These are phyloP conservation scores for Alviniconcha marisindica DNA, from an alignment of 1,140 invertebrate genomes.

Conservation along the genomic window DNA sequence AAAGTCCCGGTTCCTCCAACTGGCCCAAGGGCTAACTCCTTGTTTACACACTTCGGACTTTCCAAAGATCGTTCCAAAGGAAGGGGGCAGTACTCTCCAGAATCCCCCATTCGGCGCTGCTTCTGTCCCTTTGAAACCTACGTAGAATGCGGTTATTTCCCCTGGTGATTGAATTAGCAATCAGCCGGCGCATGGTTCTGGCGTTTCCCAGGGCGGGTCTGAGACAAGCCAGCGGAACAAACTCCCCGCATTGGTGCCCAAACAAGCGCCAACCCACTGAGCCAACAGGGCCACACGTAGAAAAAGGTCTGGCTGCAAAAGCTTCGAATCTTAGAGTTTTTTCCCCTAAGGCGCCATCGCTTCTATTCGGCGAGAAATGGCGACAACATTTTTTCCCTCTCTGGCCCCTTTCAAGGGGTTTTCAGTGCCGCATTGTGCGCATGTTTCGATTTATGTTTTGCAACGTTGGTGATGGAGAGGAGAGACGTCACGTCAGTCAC, in stretches of 20 bases:
- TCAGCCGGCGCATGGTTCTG: background rate
- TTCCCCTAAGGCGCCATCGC: too few relatives aligned
- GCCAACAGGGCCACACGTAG: background rate
- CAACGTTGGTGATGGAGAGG: too few relatives aligned
- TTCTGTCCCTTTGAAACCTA: background rate
- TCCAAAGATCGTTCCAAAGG: background rate
- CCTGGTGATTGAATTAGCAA: conserved; percentile 16
- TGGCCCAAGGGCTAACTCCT: background rate
- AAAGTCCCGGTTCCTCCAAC: background rate
- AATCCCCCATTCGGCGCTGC: background rate
- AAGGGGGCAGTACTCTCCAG: background rate
- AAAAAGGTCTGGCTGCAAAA: background rate
- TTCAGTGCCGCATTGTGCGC: too few relatives aligned
- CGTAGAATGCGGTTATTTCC: conserved; percentile 4
- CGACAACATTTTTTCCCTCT: background rate
- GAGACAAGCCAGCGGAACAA: background rate
- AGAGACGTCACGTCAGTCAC: too few relatives aligned
- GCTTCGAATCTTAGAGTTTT: background rate
- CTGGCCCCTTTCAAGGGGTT: background rate
- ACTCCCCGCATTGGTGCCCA: background rate
- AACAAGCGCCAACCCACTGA: background rate
- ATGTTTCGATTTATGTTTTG: too few relatives aligned
- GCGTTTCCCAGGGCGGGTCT: background rate
- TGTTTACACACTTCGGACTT: conserved; percentile 2
- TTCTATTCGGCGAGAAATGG: background rate